Evolutionary conservation across 2,797 vertebrate species (phyloP).

Genomic region (Rhinophrynus dorsalis): DNA sequence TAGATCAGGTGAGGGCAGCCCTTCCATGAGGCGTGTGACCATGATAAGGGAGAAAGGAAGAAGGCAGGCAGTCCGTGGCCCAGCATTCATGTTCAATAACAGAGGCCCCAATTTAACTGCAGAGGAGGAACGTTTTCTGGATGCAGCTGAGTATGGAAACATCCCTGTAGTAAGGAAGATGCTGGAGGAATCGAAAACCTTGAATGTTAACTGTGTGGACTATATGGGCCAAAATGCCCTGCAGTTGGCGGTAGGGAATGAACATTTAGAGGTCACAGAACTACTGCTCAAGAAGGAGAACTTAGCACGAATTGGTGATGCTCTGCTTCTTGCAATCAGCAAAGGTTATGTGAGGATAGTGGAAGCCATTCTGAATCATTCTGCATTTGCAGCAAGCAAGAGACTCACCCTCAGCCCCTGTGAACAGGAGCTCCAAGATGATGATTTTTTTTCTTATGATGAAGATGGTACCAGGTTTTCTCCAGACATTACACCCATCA

Average conservation of each 20-base stretch:
- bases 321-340: conserved; percentile 84
- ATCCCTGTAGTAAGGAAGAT: conserved; percentile 87
- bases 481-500: conserved; percentile 84
- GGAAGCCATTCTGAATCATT: conserved; percentile 82
- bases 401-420: conserved; percentile 81
- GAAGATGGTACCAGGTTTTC: conserved; percentile 89
- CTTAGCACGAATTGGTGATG: conserved; percentile 84
- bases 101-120: conserved; percentile 76
- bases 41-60: conserved; percentile 82
- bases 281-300: conserved; percentile 81
- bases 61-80: conserved; percentile 79
- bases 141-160: conserved; percentile 85
- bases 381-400: conserved; percentile 75
- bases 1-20: conserved; percentile 72
- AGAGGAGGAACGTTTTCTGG: conserved; percentile 83
- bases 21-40: conserved; percentile 69
- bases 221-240: conserved; percentile 88
- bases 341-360: conserved; percentile 88
- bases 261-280: conserved; percentile 87
- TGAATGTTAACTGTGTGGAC: conserved; percentile 86
- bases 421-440: conserved; percentile 80
- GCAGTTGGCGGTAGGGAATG: conserved; percentile 85
- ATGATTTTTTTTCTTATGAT: conserved; percentile 86
- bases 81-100: conserved; percentile 84
- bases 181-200: conserved; percentile 79